Percentiles rank a stretch among this genome's conserved stretches.
Conservation (phyloP, 2,888 invertebrate genomes). For the Elaeidobius kamerunicus region DNA sequence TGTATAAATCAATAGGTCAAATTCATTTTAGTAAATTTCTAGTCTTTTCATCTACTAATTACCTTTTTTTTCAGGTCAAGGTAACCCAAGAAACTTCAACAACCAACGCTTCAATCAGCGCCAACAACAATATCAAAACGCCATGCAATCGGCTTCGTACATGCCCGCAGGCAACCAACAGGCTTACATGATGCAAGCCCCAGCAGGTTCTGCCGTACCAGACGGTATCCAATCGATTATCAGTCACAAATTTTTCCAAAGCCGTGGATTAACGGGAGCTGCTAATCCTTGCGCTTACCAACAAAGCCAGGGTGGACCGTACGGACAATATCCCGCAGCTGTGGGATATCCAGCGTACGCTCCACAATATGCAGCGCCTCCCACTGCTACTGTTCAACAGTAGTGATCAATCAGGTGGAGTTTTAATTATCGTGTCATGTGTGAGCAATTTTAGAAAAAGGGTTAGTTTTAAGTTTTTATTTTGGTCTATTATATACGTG, state of each 20-base stretch:
- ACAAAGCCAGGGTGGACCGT: constrained; percentile 52
- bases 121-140: constrained; percentile 39
- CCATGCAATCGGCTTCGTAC: constrained; percentile 35
- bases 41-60: no score
- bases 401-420: constrained; percentile 49
- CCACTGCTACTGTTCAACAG: constrained; percentile 65
- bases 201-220: constrained; percentile 37
- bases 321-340: constrained; percentile 62
- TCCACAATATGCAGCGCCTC: constrained; percentile 62
- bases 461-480: no score
- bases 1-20: no score
- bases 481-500: no score
- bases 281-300: constrained; percentile 60
- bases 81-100: constrained; percentile 41
- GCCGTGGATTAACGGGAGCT: constrained; percentile 55
- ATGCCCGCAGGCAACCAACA: constrained; percentile 40
- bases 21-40: no score
- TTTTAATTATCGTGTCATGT: constrained; percentile 20
- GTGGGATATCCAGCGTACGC: constrained; percentile 57
- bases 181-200: constrained; percentile 52
- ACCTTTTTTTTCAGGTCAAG: constrained; percentile 48
- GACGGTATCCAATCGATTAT: constrained; percentile 56
- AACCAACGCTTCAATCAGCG: constrained; percentile 42
- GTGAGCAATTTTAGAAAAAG: constrained; percentile 18
- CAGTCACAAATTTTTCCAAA: constrained; percentile 74